Conservation (phyloP, 2,888 invertebrate species). For the Prenolepis imparis region DNA sequence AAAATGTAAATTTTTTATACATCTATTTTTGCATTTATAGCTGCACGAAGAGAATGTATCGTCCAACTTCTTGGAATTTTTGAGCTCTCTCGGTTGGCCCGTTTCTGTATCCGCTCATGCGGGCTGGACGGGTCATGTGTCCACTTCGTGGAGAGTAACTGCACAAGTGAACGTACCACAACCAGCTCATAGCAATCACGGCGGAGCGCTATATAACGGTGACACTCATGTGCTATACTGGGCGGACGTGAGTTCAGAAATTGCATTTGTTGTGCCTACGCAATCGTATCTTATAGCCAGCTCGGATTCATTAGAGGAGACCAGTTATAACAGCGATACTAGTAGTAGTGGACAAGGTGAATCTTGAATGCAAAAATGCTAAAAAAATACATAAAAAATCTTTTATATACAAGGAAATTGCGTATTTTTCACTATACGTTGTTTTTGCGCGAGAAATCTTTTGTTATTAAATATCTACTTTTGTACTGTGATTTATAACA, state of each 20-base stretch:
- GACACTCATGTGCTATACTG: conserved; percentile 95
- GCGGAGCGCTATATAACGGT: conserved; percentile 94
- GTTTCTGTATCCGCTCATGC: conserved; percentile 95
- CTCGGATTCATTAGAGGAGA: conserved; percentile 79
- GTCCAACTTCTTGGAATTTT: conserved; percentile 88
- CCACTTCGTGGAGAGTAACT: conserved; percentile 92
- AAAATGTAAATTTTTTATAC: neutral
- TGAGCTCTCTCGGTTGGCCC: conserved; percentile 93
- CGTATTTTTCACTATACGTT: neutral
- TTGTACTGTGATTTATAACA: neutral
- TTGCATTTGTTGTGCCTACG: conserved; percentile 97
- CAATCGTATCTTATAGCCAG: conserved; percentile 75
- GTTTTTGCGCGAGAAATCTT: neutral
- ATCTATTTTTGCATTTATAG: conserved; percentile 67
- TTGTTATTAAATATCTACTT: neutral
- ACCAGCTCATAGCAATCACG: conserved; percentile 85
- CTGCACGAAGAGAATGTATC: conserved; percentile 86
- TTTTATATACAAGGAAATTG: neutral
- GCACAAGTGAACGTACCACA: conserved; percentile 75
- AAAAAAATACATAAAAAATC: neutral
- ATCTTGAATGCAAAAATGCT: neutral
- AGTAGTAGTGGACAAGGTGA: conserved; percentile 79
- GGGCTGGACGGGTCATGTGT: conserved; percentile 97
- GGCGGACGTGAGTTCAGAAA: conserved; percentile 97
- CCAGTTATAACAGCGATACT: conserved; percentile 80